Percentiles rank a stretch among this genome's conserved stretches.
Conservation (phyloP, 2,888 invertebrate species). For the Sminthurinus aureus region DNA sequence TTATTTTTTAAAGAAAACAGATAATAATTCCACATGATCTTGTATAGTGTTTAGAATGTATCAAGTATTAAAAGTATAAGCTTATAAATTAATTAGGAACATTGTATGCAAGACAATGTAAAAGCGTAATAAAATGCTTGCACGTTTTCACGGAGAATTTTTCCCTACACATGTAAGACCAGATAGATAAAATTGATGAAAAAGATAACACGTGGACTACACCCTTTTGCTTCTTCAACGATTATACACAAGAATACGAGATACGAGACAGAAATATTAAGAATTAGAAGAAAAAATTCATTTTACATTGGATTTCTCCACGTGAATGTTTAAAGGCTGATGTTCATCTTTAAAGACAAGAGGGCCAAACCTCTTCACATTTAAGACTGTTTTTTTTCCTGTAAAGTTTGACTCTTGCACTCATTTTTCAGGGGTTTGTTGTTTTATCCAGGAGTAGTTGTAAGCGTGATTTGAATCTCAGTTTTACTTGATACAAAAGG, state of each 20-base stretch:
- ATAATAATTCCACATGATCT: not conserved
- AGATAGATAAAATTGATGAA: not conserved
- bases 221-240: not conserved
- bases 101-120: not conserved
- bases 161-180: not conserved
- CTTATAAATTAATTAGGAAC: not conserved
- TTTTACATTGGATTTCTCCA: conserved; percentile 2
- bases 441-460: not conserved
- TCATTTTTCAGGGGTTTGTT: conserved; percentile 10
- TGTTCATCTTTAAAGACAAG: conserved; percentile 19
- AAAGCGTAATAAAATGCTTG: not conserved
- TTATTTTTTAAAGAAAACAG: too few species aligned
- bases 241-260: not conserved
- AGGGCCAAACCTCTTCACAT: not conserved
- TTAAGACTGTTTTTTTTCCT: not conserved
- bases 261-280: conserved; percentile 6
- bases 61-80: not conserved
- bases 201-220: conserved; percentile 5
- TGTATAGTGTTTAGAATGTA: not conserved
- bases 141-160: not conserved
- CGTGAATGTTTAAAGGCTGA: not conserved
- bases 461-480: not conserved
- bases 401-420: not conserved
- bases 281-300: conserved; percentile 12
- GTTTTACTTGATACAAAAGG: not conserved